Conservation (phyloP, 2,888 invertebrate genomes). For the Adela reaumurella region DNA sequence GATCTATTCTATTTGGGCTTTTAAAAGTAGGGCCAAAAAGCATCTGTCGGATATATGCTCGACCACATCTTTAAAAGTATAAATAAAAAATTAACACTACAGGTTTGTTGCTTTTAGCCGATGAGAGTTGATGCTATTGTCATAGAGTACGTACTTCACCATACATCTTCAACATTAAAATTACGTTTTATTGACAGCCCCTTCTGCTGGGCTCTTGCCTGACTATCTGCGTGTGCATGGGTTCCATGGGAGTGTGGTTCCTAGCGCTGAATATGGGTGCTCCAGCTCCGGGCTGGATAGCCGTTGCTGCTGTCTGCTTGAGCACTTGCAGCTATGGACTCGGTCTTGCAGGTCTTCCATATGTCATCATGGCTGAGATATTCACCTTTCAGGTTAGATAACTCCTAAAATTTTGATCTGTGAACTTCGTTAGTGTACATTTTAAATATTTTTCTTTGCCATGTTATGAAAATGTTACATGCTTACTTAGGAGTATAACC, state of each 20-base stretch:
- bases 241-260: conserved; percentile 28
- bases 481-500: too few relatives aligned
- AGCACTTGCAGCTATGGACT: conserved; percentile 32
- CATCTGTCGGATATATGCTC: too few relatives aligned
- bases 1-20: too few relatives aligned
- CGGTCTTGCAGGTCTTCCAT: conserved; percentile 32
- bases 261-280: conserved; percentile 17
- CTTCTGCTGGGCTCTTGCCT: conserved; percentile 24
- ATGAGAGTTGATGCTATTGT: too few relatives aligned
- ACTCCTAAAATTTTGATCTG: conserved; percentile 11
- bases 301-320: conserved; percentile 26
- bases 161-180: too few relatives aligned
- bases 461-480: background rate
- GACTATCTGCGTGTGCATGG: conserved; percentile 29
- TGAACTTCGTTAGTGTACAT: background rate
- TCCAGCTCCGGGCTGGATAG: conserved; percentile 19
- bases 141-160: too few relatives aligned
- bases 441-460: background rate
- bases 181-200: background rate
- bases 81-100: too few relatives aligned
- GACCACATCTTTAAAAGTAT: too few relatives aligned
- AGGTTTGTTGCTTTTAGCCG: too few relatives aligned
- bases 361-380: conserved; percentile 37
- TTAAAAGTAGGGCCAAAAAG: too few relatives aligned
- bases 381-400: conserved; percentile 31